Evolutionary conservation across 2,797 vertebrate species (phyloP).

Genomic region (Parauchenoglanis ngamensis): DNA sequence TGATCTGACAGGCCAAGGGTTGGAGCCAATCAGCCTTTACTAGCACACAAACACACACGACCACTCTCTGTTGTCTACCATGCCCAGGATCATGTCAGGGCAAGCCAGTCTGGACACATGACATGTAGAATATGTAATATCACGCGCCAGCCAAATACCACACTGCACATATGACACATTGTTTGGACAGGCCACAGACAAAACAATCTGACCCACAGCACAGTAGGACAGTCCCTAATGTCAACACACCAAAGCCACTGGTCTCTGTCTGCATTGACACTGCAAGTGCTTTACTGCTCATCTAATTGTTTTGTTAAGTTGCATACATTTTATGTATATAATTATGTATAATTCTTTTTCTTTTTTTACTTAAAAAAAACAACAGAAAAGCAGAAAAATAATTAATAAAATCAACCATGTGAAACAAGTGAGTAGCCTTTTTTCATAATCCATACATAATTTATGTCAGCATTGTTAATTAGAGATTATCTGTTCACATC

Average conservation of each 20-base stretch:
- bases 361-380: neutral
- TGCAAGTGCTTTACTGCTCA: neutral
- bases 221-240: constrained; percentile 32
- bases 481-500: neutral
- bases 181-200: constrained; percentile 50
- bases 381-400: neutral
- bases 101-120: constrained; percentile 39
- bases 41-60: constrained; percentile 50
- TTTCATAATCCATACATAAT: neutral
- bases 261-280: neutral
- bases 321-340: neutral
- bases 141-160: constrained; percentile 37
- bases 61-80: constrained; percentile 34
- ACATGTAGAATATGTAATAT: constrained; percentile 46
- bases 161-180: constrained; percentile 46
- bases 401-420: neutral
- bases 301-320: neutral
- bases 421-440: neutral
- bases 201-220: constrained; percentile 39
- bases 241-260: constrained; percentile 1
- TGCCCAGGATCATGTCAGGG: constrained; percentile 49
- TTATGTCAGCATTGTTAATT: neutral
- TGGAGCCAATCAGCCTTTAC: constrained; percentile 54
- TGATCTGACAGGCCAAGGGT: constrained; percentile 62
- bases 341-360: neutral